Conservation (phyloP, 2,113 vertebrate genomes). For the Menidia beryllina region DNA sequence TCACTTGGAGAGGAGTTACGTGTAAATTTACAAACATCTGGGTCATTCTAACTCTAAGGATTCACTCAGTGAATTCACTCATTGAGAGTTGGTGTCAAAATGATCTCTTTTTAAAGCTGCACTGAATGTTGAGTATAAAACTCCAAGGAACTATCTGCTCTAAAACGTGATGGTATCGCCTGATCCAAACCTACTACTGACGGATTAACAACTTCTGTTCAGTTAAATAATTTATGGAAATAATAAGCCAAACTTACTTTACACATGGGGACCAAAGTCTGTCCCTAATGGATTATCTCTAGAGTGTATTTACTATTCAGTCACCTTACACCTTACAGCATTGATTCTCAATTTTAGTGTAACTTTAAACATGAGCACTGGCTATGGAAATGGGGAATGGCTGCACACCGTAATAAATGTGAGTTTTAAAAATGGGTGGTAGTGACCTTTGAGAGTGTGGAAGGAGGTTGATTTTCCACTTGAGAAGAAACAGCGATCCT, state of each 20-base stretch:
- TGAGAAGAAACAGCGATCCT: slow-evolving; percentile 18
- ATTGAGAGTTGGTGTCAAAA: not conserved
- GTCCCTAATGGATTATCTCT: slow-evolving; percentile 3
- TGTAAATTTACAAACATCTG: no score
- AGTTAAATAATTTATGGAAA: no score
- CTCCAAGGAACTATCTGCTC: no score
- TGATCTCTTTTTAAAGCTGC: not conserved
- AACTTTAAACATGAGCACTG: not conserved
- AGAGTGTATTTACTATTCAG: not conserved
- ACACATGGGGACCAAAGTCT: not conserved
- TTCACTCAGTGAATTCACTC: no score
- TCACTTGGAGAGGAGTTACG: no score
- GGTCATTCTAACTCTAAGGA: no score
- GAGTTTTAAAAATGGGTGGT: slow-evolving; percentile 12
- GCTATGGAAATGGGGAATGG: not conserved
- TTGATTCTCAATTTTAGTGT: not conserved
- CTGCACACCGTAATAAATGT: not conserved
- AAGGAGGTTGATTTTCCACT: slow-evolving; percentile 5
- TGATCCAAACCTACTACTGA: not conserved
- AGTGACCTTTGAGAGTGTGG: slow-evolving; percentile 20
- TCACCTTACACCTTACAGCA: slow-evolving; percentile 18
- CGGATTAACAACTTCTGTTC: not conserved
- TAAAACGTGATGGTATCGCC: not conserved
- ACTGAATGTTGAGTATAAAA: not conserved
- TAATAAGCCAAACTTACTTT: no score